Evolutionary conservation across 2,113 vertebrate genomes (phyloP), one percentile per base, ranked within the genome.

Genomic region (Nestor notabilis): DNA sequence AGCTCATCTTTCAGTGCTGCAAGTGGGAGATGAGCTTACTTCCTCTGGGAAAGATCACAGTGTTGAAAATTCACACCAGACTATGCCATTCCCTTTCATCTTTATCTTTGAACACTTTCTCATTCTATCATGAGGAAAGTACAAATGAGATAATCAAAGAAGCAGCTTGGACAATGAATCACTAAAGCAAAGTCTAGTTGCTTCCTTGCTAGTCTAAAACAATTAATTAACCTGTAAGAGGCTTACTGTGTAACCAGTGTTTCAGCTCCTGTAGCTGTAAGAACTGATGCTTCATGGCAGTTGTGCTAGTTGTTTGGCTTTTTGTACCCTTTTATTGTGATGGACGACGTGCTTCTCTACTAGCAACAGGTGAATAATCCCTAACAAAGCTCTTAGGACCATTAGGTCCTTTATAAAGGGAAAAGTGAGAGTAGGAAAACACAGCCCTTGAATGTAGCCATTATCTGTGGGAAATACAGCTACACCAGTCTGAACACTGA

Each of bases 31-130:
- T 87, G 63, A 82, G 60, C 43, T 86, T 69, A 43, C 37, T 70
- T 71, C 60, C 82, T 86, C 60, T 41, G 18, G 53, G 43, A 79
- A 28, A 94, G 41, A 91, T 77, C 25, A 29, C 29, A 65, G 7
- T 24, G 13, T 29, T 53, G 28, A 69, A 91, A 96, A 93, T 49
- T 93, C 47, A 64, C 43, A 75, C 27, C 61, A 68, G 76, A 71
- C 43, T 58, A 9, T 52, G 39, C 17, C 13, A 13, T 66, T 90
- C 55, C 43, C 64, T 91, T 83, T 72, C 66, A 75, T 81, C 84
- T 77, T 80, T 92, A 80, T 78, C 88, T 96, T 81, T 83, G 80
- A 94, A 71, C 35, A 10, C 29, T 85, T 63, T 83, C 60, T 84
- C 86, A 64, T 29, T 88, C 68, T 87, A n/a, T 52, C 35, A 20